Evolutionary conservation across 2,113 vertebrate species (phyloP).

Genomic region (Bos javanicus): DNA sequence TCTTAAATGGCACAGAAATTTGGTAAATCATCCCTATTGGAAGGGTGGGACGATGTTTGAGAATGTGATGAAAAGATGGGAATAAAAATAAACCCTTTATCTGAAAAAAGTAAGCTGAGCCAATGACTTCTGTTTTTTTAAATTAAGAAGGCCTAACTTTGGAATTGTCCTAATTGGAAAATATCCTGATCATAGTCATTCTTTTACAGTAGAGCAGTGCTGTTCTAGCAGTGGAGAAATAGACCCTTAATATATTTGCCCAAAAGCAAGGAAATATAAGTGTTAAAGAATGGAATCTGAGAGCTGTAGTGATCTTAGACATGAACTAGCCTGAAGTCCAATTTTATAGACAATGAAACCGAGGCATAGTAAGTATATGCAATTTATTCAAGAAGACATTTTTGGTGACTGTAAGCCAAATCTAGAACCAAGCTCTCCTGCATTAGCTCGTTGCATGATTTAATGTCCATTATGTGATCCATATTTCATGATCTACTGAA

Average conservation of each 20-base stretch:
- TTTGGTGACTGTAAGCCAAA: neutral
- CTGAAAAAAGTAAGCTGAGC: neutral
- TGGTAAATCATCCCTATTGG: neutral
- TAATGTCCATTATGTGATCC: neutral
- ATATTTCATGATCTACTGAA: neutral
- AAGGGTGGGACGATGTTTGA: neutral
- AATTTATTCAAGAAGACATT: neutral
- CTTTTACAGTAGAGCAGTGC: neutral
- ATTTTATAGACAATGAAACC: conserved; percentile 1
- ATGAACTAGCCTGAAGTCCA: neutral
- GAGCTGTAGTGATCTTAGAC: neutral
- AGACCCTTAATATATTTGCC: neutral
- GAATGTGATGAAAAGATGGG: neutral
- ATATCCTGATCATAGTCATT: neutral
- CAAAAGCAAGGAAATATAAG: neutral
- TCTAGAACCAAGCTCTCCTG: neutral
- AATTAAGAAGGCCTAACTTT: conserved; percentile 14
- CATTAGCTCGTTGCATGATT: neutral
- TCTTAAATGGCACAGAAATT: neutral
- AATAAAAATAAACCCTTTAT: neutral
- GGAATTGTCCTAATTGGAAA: neutral
- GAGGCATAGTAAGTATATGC: neutral
- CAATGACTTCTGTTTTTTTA: neutral
- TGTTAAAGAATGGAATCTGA: conserved; percentile 12
- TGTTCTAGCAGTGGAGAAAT: neutral